Conservation (phyloP, 2,888 invertebrate species). For the Lomographa bimaculata region DNA sequence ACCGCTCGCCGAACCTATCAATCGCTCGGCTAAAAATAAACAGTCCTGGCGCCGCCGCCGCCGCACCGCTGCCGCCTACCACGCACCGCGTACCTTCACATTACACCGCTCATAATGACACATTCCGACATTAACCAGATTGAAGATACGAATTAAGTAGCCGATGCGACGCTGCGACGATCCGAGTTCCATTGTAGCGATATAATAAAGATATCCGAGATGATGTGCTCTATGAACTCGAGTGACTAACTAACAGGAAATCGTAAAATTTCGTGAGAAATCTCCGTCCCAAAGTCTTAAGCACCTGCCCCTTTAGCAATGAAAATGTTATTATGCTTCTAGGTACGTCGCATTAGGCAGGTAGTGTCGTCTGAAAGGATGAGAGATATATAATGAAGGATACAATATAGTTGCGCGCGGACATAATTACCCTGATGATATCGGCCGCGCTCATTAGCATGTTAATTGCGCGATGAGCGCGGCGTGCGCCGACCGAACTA, state of each 20-base stretch:
- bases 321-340: slow-evolving; percentile 34
- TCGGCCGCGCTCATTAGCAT: slow-evolving; percentile 79
- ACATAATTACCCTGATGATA: slow-evolving; percentile 79
- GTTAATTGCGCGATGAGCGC: slow-evolving; percentile 73
- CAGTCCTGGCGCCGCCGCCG: slow-evolving; percentile 56
- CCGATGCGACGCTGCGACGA: slow-evolving; percentile 58
- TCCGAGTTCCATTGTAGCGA: slow-evolving; percentile 61
- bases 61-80: slow-evolving; percentile 32
- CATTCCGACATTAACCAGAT: slow-evolving; percentile 67
- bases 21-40: slow-evolving; percentile 74
- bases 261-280: slow-evolving; percentile 80
- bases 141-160: slow-evolving; percentile 56
- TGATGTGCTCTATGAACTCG: slow-evolving; percentile 59
- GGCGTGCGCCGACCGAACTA: slow-evolving; percentile 40
- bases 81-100: slow-evolving; percentile 44
- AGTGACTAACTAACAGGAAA: slow-evolving; percentile 72
- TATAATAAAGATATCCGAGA: slow-evolving; percentile 73
- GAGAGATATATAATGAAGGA: slow-evolving; percentile 60
- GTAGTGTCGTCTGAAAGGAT: slow-evolving; percentile 54
- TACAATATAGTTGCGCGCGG: slow-evolving; percentile 69
- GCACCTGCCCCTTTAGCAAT: slow-evolving; percentile 44
- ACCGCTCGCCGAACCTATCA: slow-evolving; percentile 66
- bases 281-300: slow-evolving; percentile 47
- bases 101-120: slow-evolving; percentile 63
- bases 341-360: slow-evolving; percentile 34